Base-by-base conservation (phyloP, 2,888 invertebrate species). In the Craniophora ligustri region DNA sequence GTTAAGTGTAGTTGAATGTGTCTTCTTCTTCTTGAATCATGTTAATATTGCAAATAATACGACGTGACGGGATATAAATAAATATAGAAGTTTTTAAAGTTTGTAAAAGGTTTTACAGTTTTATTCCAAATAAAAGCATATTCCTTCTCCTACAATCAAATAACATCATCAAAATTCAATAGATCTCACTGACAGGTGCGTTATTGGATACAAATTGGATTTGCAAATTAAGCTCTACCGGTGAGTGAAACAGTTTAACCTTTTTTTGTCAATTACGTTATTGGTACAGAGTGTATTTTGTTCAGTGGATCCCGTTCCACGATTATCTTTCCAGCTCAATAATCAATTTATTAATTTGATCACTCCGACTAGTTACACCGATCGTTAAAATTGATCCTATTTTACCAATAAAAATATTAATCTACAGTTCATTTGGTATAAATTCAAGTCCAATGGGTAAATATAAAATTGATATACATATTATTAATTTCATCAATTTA, bases 161-260 rank as follows among this genome's bases (percentile, higher is more conserved):
- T 75, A 75, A 68, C 68, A 65, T 71, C 74, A 78, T 78, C 75
- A 75, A 81, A 79, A 82, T 79, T 77, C 79, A 81, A 79, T 80
- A 81, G 76, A 80, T 81, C 68, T 74, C 72, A 76, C 72, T 71
- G 78, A 76, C 80, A 76, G 76, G 64, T 72, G 70, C 66, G 73
- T 71, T 78, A 77, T 79, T 76, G 77, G 73, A 75, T 75, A 76
- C 77, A 81, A 79, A 83, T 82, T 83, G 82, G 71, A 76, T 83
- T 83, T 82, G 77, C 76, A 83, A 82, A 84, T 81, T 79, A 81
- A 82, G 71, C 78, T 72, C 72, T 71, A 71, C 56, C 74, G 65
- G 63, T 69, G 76, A 76, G 71, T 76, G 78, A 72, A 73, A 74
- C 69, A 72, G 62, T 72, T 71, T 61, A 73, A 70, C 57, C 55